A percentile compares a stretch with the other conserved stretches of the same genome.
Conservation (phyloP, 2,113 vertebrate genomes). For the Puffinus mauretanicus region DNA sequence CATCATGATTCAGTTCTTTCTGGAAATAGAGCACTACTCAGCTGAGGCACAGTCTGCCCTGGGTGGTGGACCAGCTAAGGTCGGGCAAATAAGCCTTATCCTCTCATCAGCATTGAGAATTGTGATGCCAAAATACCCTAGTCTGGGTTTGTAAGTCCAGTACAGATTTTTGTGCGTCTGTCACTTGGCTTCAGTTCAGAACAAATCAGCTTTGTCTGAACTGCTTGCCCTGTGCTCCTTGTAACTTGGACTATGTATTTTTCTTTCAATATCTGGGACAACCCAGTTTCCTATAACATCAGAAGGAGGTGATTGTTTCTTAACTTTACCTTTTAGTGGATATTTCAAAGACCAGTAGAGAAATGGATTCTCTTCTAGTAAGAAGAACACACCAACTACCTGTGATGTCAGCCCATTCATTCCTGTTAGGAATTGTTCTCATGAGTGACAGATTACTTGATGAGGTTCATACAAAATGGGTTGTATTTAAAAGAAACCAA, state of each 20-base stretch:
- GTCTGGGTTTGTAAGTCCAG: neutral
- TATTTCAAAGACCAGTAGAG: neutral
- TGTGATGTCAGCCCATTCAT: neutral
- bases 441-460: neutral
- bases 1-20: neutral
- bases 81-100: neutral
- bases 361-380: neutral
- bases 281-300: neutral
- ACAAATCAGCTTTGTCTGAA: neutral
- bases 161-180: neutral
- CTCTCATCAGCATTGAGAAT: neutral
- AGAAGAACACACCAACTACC: neutral
- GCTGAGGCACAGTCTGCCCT: neutral
- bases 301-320: neutral
- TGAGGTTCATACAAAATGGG: neutral
- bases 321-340: neutral
- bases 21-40: neutral
- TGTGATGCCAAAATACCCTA: neutral
- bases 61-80: neutral
- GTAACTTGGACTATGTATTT: neutral
- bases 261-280: neutral
- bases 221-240: neutral
- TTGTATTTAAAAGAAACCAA: neutral
- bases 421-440: neutral
- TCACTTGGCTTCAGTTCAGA: neutral